Evolutionary conservation across 2,888 invertebrate genomes (phyloP), one percentile per base, ranked within the genome.

Genomic region (Saturnia pavonia): DNA sequence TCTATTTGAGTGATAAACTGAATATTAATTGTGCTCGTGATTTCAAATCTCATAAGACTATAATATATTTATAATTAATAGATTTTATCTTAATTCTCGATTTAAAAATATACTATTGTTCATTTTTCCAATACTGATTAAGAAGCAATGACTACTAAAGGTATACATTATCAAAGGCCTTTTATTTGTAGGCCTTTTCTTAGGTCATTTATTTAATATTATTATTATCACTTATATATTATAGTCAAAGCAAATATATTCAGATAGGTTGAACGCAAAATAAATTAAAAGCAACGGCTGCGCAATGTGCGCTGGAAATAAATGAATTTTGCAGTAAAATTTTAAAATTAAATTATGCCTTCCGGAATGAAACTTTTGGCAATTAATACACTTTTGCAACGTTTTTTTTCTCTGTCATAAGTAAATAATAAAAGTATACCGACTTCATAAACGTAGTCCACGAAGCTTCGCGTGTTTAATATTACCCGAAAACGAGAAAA

Each of bases 401-500:
- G 80, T 85, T 88, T 82, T 86, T 88, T 85, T 80, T 82, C 83
- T 86, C 84, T 86, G 88, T 86, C 85, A 83, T 84, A 87, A 83
- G 84, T 85, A 88, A 89, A 87, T 87, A 88, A 86, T 86, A 88
- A 90, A 88, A 85, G 81, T 87, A 87, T 85, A 88, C 86, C 82
- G 86, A 81, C 83, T 83, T 80, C 77, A 75, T 78, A 78, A 80
- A 72, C 72, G 74, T 75, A 82, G 84, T 84, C 83, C 85, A 87
- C 85, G 87, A 87, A 88, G 85, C 88, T 82, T 93, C 83, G 93
- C 93, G 93, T 93, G 93, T 85, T 85, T 84, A 84, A 87, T 88
- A 88, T 88, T 86, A 82, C 87, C 88, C 82, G 82, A 88, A 90
- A 91, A 89, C 82, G 85, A 88, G 84, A 91, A 91, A 92, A 90